Evolutionary conservation across 2,113 vertebrate species (phyloP).

Genomic region (Xenopus laevis): DNA sequence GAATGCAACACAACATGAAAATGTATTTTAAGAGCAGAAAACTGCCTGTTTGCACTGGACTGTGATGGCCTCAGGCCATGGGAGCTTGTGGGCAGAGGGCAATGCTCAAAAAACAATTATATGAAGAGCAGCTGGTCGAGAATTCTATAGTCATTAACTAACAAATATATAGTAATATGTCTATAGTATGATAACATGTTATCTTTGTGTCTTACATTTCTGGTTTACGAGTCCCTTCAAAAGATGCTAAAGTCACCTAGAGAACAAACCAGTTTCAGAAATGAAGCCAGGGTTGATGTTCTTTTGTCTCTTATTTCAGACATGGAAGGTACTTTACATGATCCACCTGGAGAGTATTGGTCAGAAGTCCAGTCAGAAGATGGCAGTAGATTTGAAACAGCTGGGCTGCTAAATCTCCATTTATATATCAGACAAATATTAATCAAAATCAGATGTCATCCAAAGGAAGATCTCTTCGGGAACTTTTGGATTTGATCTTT

Average conservation of each 20-base stretch:
- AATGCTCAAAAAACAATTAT: too few species aligned
- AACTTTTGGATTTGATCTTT: conserved; percentile 66
- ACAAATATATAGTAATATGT: too few species aligned
- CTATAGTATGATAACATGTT: too few species aligned
- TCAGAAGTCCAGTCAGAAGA: conserved; percentile 66
- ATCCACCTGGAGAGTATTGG: conserved; percentile 66
- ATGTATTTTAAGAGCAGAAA: too few species aligned
- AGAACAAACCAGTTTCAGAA: conserved; percentile 83
- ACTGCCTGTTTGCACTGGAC: too few species aligned
- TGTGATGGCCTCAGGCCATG: too few species aligned
- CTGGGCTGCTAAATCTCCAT: conserved; percentile 71
- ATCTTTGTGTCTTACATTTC: too few species aligned
- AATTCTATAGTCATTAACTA: too few species aligned
- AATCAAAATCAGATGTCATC: background rate
- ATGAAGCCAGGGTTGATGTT: conserved; percentile 82
- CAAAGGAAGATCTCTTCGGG: conserved; percentile 68
- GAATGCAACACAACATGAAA: too few species aligned
- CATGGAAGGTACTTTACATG: conserved; percentile 80
- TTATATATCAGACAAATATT: background rate
- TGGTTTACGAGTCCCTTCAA: conserved; percentile 77
- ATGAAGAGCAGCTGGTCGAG: too few species aligned
- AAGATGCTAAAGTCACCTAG: conserved; percentile 78
- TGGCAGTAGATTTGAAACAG: conserved; percentile 79
- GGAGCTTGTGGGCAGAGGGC: too few species aligned
- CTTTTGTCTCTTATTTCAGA: conserved; percentile 85